A percentile compares a stretch with the other conserved stretches of the same genome.
Conservation (phyloP, 2,888 invertebrate species). For the Scaptodrosophila latifasciaeformis region DNA sequence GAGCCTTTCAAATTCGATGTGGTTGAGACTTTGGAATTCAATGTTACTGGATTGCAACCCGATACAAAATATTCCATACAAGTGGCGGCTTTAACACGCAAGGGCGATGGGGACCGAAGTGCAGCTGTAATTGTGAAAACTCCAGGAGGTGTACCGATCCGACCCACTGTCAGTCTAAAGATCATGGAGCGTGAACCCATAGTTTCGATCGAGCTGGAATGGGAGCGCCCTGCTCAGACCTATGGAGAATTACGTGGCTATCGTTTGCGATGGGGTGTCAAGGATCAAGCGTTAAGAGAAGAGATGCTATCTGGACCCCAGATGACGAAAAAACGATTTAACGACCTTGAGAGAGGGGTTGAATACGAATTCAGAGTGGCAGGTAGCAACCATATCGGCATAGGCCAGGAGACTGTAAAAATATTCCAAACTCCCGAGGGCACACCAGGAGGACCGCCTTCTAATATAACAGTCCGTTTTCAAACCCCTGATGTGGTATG, state of each 20-base stretch:
- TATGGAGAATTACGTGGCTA: slow-evolving; percentile 93
- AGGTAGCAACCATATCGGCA: slow-evolving; percentile 95
- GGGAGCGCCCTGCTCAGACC: slow-evolving; percentile 91
- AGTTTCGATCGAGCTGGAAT: slow-evolving; percentile 92
- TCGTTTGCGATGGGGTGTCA: slow-evolving; percentile 89
- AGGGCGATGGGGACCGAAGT: slow-evolving; percentile 97
- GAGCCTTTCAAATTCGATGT: slow-evolving; percentile 92
- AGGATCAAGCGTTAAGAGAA: slow-evolving; percentile 86
- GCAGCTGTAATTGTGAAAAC: slow-evolving; percentile 90
- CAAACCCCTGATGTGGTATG: slow-evolving; percentile 95
- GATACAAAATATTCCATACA: slow-evolving; percentile 95
- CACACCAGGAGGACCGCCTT: slow-evolving; percentile 89
- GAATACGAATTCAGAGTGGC: slow-evolving; percentile 98
- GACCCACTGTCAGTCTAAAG: slow-evolving; percentile 87
- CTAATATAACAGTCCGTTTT: slow-evolving; percentile 88
- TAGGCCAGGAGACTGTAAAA: slow-evolving; percentile 94
- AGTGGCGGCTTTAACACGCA: slow-evolving; percentile 96
- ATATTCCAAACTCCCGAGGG: slow-evolving; percentile 96
- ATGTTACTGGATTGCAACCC: slow-evolving; percentile 93
- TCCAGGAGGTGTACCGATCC: slow-evolving; percentile 93
- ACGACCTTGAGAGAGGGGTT: slow-evolving; percentile 91
- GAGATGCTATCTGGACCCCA: slow-evolving; percentile 83
- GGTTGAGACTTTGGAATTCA: slow-evolving; percentile 87
- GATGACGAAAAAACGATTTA: slow-evolving; percentile 82
- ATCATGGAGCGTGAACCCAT: slow-evolving; percentile 91